Evolutionary conservation across 2,113 vertebrate genomes (phyloP), one percentile per base, ranked within the genome.

Genomic region (Elaphurus davidianus): DNA sequence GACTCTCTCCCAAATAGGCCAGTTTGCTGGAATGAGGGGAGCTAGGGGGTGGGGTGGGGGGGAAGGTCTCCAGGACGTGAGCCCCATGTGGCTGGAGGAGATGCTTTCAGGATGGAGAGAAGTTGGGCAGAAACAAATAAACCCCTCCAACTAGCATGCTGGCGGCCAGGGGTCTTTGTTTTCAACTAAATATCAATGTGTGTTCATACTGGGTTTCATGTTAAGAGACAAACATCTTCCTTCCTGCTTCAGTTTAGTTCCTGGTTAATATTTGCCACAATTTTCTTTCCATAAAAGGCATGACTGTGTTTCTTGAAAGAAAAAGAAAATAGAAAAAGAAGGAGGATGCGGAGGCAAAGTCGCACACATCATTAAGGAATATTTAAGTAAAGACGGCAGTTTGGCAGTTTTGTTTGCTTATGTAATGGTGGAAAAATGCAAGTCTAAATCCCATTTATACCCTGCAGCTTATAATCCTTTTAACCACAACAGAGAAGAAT

Each of bases 381-480:
- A 33, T 78, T 95, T 59, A 83, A 43, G 6, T 17, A 28, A 30
- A 79, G 52, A 2, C 1, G 0, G 84, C 33, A 27, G 43, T 47
- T 55, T 23, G 81, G 94, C 0, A 10, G 19, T 17, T 93, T 62
- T 90, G 54, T 62, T 86, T 83, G 93, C 91, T 98, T 97, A 92
- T 81, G 96, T 86, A 96, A 93, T 1, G n/a, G 67, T 89, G 91
- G 96, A 95, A 97, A 91, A 97, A 60, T 40, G 87, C 90, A 92
- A 88, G 88, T 55, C 83, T 12, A 11, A 85, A 27, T n/a, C 79
- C 76, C 94, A 57, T 55, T 67, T 81, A 81, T 25, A 13, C 88
- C 94, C 96, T 11, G 90, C 14, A 93, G 95, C 95, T 87, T 78
- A 92, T 84, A 85, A 96, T 85, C 94, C 57, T 81, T 96, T 92